These are phyloP conservation scores for Malacoctenus gilli DNA, from an alignment of 2,797 vertebrate species.

Conservation along the genomic window DNA sequence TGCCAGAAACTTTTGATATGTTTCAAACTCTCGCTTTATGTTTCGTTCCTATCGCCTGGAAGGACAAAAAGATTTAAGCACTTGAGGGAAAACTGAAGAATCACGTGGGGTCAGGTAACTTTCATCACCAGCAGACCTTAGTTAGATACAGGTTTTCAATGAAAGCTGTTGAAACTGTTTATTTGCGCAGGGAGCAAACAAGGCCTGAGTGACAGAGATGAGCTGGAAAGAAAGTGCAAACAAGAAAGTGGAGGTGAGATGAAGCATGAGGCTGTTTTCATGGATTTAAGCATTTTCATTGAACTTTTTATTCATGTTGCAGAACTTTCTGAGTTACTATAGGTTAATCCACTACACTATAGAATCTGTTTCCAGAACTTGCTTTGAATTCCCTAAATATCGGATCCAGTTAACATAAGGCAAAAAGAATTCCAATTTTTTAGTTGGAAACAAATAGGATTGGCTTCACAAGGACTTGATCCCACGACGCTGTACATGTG, in stretches of 20 bases:
- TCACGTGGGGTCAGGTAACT: slow-evolving; percentile 69
- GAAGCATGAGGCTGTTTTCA: background rate
- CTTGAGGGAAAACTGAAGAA: slow-evolving; percentile 81
- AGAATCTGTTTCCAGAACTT: too few relatives aligned
- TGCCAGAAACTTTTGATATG: background rate
- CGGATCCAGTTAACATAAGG: too few relatives aligned
- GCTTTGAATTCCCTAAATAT: too few relatives aligned
- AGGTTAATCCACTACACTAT: slow-evolving; percentile 87
- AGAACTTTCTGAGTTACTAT: slow-evolving; percentile 88
- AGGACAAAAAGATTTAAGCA: slow-evolving; percentile 83
- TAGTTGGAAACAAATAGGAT: too few relatives aligned
- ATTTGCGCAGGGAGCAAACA: slow-evolving; percentile 35
- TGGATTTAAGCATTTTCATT: too few relatives aligned
- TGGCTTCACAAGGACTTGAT: too few relatives aligned
- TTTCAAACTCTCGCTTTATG: background rate
- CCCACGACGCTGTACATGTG: too few relatives aligned
- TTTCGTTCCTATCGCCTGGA: slow-evolving; percentile 4
- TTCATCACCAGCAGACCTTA: background rate
- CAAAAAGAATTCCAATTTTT: too few relatives aligned
- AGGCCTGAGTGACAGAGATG: slow-evolving; percentile 42
- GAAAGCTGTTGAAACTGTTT: background rate
- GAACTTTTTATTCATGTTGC: background rate
- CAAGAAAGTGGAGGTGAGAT: slow-evolving; percentile 91
- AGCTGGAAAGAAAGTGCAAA: slow-evolving; percentile 78
- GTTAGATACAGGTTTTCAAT: too few relatives aligned